Evolutionary conservation across 2,113 vertebrate genomes (phyloP).

Genomic region (Daboia siamensis): DNA sequence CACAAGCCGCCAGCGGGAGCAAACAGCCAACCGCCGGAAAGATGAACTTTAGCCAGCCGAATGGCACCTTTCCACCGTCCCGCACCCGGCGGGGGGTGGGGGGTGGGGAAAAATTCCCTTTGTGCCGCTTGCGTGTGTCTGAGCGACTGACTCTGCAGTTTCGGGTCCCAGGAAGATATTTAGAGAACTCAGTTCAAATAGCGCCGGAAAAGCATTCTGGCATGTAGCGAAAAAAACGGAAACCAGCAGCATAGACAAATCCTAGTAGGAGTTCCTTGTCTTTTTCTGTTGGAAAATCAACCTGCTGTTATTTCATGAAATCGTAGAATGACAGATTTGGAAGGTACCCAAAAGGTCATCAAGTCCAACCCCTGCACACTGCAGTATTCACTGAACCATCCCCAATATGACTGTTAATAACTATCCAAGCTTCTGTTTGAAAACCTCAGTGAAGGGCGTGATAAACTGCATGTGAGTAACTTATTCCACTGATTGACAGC

Average conservation of each 20-base stretch:
- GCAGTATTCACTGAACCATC: neutral
- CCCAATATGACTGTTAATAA: neutral
- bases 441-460: neutral
- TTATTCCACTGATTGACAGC: neutral
- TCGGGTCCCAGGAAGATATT: neutral
- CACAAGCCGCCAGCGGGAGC: neutral
- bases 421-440: neutral
- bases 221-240: neutral
- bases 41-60: neutral
- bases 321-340: neutral
- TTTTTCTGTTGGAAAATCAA: neutral
- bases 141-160: constrained; percentile 9
- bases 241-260: neutral
- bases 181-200: neutral
- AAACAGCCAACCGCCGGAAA: neutral
- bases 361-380: neutral
- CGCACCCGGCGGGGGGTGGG: neutral
- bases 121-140: neutral
- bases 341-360: neutral
- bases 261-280: neutral
- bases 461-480: neutral
- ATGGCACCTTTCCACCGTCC: neutral
- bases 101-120: neutral
- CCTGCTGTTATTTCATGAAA: neutral
- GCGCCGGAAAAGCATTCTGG: neutral